Evolutionary conservation across 1,140 invertebrate genomes (phyloP).

Genomic region (Drosophila pallidifrons): DNA sequence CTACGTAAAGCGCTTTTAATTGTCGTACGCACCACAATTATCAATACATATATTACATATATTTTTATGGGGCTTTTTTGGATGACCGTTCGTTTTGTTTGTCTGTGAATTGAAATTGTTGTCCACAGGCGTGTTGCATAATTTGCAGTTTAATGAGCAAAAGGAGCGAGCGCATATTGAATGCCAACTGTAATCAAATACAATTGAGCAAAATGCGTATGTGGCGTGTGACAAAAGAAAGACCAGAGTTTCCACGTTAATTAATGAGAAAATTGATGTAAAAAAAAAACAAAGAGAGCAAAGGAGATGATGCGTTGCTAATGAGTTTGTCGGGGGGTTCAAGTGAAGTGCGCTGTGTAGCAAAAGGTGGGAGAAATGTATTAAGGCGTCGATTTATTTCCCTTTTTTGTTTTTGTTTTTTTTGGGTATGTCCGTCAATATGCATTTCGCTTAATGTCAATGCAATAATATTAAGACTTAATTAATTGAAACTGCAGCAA

Average conservation of each 20-base stretch:
- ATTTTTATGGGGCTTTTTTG: not conserved
- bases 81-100: conserved; percentile 16
- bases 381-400: conserved; percentile 19
- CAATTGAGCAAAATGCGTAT: conserved; percentile 52
- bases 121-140: conserved; percentile 23
- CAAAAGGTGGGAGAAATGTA: not conserved
- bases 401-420: not conserved
- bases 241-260: conserved; percentile 60
- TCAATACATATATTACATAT: not conserved
- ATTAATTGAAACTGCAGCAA: conserved; percentile 77
- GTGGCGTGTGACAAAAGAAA: conserved; percentile 46
- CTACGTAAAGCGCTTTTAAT: not conserved
- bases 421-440: conserved; percentile 55
- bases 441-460: conserved; percentile 76
- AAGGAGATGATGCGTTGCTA: conserved; percentile 54
- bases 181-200: conserved; percentile 59
- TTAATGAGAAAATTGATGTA: conserved; percentile 82
- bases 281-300: conserved; percentile 22
- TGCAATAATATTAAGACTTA: conserved; percentile 82
- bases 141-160: conserved; percentile 72
- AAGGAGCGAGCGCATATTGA: conserved; percentile 48
- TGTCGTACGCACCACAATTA: not conserved
- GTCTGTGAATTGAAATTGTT: conserved; percentile 51
- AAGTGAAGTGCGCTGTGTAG: not conserved
- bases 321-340: conserved; percentile 50